These are phyloP conservation scores for Pipra filicauda DNA, from an alignment of 2,113 vertebrate species.

Conservation along the genomic window DNA sequence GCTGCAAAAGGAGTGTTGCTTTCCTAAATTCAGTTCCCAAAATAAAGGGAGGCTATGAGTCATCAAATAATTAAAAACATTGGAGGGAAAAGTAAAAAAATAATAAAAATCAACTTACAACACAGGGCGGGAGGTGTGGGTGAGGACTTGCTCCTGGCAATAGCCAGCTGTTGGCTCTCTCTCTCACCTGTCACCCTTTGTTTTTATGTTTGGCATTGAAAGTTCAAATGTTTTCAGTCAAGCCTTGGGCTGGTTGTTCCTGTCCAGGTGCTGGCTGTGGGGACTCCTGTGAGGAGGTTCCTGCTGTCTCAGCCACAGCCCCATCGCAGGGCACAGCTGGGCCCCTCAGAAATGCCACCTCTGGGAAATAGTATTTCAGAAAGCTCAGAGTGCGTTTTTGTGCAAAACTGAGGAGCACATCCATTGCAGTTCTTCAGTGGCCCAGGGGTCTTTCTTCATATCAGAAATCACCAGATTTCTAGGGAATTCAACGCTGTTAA, in stretches of 20 bases:
- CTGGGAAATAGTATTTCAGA: neutral
- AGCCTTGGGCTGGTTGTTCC: accelerated
- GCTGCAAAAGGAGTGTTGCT: accelerated
- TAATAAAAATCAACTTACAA: neutral
- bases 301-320: accelerated
- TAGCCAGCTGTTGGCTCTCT: accelerated
- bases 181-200: accelerated
- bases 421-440: accelerated
- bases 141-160: neutral
- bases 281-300: neutral
- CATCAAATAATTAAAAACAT: neutral
- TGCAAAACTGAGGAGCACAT: neutral
- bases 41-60: neutral
- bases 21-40: neutral
- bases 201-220: neutral
- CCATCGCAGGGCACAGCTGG: accelerated
- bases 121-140: accelerated
- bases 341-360: accelerated
- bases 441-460: neutral
- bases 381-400: neutral
- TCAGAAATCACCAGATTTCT: neutral
- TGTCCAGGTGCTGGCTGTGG: accelerated
- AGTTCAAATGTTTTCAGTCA: neutral
- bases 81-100: neutral
- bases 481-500: neutral